Conservation (phyloP, 1,140 invertebrate genomes). For the Drosophila sturtevanti region DNA sequence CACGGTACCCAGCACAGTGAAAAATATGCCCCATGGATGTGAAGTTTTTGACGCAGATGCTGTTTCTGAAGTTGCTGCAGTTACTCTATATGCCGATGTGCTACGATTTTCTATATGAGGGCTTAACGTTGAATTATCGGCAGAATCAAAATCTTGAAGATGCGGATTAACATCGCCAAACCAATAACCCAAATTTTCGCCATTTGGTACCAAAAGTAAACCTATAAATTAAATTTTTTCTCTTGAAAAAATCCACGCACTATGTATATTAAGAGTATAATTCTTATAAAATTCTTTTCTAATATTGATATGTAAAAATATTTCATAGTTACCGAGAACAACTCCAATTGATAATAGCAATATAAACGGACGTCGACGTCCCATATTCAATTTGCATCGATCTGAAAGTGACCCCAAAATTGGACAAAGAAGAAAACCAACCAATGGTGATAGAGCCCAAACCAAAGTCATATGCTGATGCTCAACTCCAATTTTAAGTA, state of each 20-base stretch:
- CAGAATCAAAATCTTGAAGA: slow-evolving; percentile 32
- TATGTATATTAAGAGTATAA: too few relatives aligned
- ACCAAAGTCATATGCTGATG: slow-evolving; percentile 96
- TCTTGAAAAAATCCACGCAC: too few relatives aligned
- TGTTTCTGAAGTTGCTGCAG: slow-evolving; percentile 65
- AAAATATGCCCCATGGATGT: slow-evolving; percentile 94
- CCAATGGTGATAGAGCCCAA: slow-evolving; percentile 95
- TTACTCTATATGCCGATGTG: slow-evolving; percentile 82
- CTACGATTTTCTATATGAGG: slow-evolving; percentile 69
- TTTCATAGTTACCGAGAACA: slow-evolving; percentile 87
- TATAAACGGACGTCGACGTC: slow-evolving; percentile 95
- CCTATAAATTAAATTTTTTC: slow-evolving; percentile 84
- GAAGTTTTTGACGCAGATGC: slow-evolving; percentile 71
- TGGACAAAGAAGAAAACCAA: slow-evolving; percentile 97
- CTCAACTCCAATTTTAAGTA: slow-evolving; percentile 95
- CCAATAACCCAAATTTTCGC: slow-evolving; percentile 90
- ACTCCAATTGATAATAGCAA: slow-evolving; percentile 94
- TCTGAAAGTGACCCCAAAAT: slow-evolving; percentile 96
- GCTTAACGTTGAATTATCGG: slow-evolving; percentile 59
- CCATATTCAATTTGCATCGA: slow-evolving; percentile 90
- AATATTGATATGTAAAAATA: not conserved
- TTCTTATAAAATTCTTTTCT: too few relatives aligned
- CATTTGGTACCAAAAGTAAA: slow-evolving; percentile 94
- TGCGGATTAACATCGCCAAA: slow-evolving; percentile 88
- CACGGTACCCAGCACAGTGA: slow-evolving; percentile 96